These are phyloP conservation scores for Psittacula echo DNA, from an alignment of 2,797 vertebrate species.

Conservation along the genomic window DNA sequence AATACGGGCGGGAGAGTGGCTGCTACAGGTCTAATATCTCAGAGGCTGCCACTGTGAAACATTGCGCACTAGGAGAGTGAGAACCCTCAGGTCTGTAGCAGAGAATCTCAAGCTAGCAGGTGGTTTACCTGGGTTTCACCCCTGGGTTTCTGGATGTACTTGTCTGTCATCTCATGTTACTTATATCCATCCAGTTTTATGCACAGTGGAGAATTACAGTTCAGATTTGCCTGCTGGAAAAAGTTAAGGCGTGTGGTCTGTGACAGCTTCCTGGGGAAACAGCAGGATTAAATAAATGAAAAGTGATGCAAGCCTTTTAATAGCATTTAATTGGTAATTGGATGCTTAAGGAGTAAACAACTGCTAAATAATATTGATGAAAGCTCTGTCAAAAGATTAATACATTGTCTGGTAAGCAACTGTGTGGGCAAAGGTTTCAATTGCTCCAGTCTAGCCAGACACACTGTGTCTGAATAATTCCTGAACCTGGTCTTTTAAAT, in stretches of 20 bases:
- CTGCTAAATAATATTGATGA: constrained; percentile 38
- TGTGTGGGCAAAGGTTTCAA: constrained; percentile 40
- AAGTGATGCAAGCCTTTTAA: constrained; percentile 34
- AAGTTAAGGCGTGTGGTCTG: not conserved
- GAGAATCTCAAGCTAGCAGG: not conserved
- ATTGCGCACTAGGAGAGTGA: not conserved
- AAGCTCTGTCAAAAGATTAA: constrained; percentile 43
- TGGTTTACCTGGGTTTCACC: not conserved
- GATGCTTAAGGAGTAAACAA: constrained; percentile 41
- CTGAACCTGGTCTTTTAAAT: constrained; percentile 48
- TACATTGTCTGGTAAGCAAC: constrained; percentile 2
- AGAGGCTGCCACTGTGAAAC: not conserved
- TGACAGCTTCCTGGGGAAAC: not conserved
- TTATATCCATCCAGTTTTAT: not conserved
- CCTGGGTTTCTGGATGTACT: not conserved
- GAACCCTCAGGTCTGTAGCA: not conserved
- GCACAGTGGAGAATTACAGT: not conserved
- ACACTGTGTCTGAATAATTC: constrained; percentile 47
- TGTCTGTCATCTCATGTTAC: not conserved
- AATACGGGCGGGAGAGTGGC: not conserved
- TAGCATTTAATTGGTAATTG: constrained; percentile 34
- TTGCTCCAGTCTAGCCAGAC: constrained; percentile 27
- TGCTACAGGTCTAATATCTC: not conserved
- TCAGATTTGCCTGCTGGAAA: not conserved
- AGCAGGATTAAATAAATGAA: not conserved